A percentile compares a stretch with the other conserved stretches of the same genome.
These are phyloP conservation scores for Cheilosia urbana DNA, from an alignment of 2,888 invertebrate species.

Conservation along the genomic window DNA sequence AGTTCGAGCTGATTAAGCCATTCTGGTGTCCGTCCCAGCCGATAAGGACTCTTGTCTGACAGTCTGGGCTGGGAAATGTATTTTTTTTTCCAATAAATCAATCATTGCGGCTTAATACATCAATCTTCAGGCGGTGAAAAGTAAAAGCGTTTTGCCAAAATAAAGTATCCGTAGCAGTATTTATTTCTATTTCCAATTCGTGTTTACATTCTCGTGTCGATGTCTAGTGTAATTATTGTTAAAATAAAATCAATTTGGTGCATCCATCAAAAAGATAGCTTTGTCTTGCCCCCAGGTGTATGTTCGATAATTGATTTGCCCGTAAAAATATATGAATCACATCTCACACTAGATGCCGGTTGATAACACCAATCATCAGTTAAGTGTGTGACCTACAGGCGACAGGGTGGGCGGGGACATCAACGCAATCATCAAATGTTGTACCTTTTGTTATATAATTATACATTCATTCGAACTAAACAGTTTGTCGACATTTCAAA, in stretches of 20 bases:
- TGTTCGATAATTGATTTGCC: conserved; percentile 46
- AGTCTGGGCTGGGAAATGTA: neutral
- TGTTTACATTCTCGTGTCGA: conserved; percentile 37
- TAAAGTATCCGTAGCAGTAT: conserved; percentile 16
- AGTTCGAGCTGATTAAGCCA: conserved; percentile 19
- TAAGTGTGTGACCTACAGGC: neutral
- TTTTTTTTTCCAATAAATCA: conserved; percentile 45
- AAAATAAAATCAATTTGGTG: conserved; percentile 64
- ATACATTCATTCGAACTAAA: neutral
- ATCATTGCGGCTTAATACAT: conserved; percentile 56
- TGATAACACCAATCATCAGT: conserved; percentile 21
- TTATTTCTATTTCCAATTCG: conserved; percentile 21
- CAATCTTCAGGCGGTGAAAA: conserved; percentile 48
- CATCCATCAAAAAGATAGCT: conserved; percentile 70
- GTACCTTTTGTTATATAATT: neutral
- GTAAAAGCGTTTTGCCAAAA: conserved; percentile 44
- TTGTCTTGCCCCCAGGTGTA: conserved; percentile 33
- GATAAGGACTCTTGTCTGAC: conserved; percentile 45
- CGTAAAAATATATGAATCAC: conserved; percentile 37
- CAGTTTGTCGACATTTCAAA: conserved; percentile 11
- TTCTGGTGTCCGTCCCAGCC: neutral
- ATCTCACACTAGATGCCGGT: conserved; percentile 3
- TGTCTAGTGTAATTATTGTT: conserved; percentile 54
- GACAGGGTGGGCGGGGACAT: neutral
- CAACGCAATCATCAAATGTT: neutral